Evolutionary conservation across 1,140 invertebrate species (phyloP).

Genomic region (Meloidogyne floridensis): DNA sequence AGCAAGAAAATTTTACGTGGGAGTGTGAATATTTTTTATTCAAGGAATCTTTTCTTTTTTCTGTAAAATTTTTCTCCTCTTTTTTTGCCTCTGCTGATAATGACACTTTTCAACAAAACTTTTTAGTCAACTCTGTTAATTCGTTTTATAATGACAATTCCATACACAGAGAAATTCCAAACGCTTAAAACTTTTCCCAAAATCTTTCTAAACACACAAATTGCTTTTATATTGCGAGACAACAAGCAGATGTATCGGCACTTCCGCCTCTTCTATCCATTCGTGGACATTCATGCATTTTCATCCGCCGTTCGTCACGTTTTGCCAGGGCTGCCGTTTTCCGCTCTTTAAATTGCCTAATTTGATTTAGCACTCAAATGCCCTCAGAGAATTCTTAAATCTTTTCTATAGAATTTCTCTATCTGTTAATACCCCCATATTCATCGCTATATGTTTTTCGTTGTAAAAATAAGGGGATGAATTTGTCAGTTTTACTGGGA

Average conservation of each 20-base stretch:
- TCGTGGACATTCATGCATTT: background rate
- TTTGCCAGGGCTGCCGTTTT: conserved; percentile 3
- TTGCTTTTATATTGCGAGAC: background rate
- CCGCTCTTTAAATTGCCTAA: conserved; percentile 29
- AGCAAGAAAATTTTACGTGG: conserved; percentile 5
- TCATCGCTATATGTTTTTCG: background rate
- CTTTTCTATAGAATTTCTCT: conserved; percentile 1
- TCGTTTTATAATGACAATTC: background rate
- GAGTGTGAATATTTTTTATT: background rate
- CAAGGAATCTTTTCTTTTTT: background rate
- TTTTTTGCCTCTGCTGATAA: background rate
- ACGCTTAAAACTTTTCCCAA: background rate
- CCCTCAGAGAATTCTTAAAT: background rate
- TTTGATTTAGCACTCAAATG: conserved; percentile 16
- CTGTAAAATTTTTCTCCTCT: background rate
- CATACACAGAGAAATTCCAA: background rate
- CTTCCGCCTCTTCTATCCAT: background rate
- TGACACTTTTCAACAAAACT: background rate
- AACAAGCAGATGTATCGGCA: background rate
- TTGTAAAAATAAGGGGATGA: background rate
- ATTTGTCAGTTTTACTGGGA: background rate
- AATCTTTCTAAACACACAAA: background rate
- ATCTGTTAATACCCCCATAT: background rate
- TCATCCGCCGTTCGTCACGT: background rate
- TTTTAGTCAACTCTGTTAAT: background rate